Evolutionary conservation across 2,888 invertebrate genomes (phyloP).

Genomic region (Protophormia terraenovae): DNA sequence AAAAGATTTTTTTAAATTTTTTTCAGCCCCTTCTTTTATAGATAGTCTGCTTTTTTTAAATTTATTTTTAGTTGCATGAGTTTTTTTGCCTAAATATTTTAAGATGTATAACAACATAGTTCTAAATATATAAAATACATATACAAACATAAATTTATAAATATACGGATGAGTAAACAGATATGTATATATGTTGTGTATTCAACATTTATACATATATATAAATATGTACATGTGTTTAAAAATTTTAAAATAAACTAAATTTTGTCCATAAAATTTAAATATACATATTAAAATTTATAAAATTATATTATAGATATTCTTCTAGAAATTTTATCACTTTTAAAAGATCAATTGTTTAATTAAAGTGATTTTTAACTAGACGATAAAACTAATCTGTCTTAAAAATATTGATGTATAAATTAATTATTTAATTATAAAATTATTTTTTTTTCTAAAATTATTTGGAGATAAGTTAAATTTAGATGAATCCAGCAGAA

Average conservation of each 20-base stretch:
- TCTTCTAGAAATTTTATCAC: slow-evolving; percentile 32
- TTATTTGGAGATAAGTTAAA: too few species aligned
- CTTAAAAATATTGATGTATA: too few species aligned
- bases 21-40: background rate
- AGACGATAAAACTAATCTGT: background rate
- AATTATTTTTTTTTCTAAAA: too few species aligned
- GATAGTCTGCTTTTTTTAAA: background rate
- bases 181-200: background rate
- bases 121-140: background rate
- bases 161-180: background rate
- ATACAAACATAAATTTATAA: background rate
- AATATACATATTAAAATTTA: background rate
- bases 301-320: background rate
- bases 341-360: slow-evolving; percentile 32
- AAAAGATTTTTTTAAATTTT: slow-evolving; percentile 3
- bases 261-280: background rate
- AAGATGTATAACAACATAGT: background rate
- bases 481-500: too few species aligned
- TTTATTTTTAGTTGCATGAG: background rate
- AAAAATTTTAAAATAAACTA: background rate
- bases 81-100: background rate
- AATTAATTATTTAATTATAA: too few species aligned
- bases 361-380: slow-evolving; percentile 39
- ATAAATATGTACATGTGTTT: background rate
- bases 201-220: background rate